A percentile compares a stretch with the other conserved stretches of the same genome.
phyloP scores from a whole-genome alignment of 2,888 invertebrate species.

The Anticlea derivata region DNA sequence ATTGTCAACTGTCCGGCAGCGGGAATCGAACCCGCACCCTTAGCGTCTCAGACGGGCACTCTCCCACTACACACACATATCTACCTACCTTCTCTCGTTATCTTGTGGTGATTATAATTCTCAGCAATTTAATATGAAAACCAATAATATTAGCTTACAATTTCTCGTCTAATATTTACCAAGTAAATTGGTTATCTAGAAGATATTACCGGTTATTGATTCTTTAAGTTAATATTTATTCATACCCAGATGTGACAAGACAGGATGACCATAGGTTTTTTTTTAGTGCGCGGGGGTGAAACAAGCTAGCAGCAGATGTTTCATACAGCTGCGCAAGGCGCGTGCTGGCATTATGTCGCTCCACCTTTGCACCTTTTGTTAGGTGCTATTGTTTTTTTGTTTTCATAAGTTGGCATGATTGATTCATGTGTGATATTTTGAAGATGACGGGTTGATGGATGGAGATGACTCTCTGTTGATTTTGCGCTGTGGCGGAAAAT shows the following conservation, averaged over 20 bases:
- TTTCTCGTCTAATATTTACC: constrained; percentile 8
- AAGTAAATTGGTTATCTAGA: constrained; percentile 7
- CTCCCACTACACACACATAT: too few species aligned
- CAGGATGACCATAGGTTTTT: constrained; percentile 44
- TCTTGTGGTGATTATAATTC: too few species aligned
- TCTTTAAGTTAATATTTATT: constrained; percentile 24
- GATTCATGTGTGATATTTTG: constrained; percentile 35
- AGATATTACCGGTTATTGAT: neutral
- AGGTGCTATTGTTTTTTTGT: constrained; percentile 43
- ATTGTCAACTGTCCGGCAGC: too few species aligned
- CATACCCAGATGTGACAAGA: constrained; percentile 34
- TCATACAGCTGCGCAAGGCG: constrained; percentile 46
- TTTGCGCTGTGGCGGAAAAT: constrained; percentile 15
- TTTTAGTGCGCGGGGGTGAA: constrained; percentile 34
- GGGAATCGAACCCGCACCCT: too few species aligned
- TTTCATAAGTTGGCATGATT: constrained; percentile 37
- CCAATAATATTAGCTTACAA: neutral
- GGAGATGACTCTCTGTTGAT: constrained; percentile 15
- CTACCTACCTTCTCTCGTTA: too few species aligned
- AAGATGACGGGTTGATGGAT: constrained; percentile 33
- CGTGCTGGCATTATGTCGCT: constrained; percentile 44
- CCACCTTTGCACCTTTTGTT: constrained; percentile 57
- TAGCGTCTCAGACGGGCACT: too few species aligned
- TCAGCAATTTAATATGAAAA: neutral
- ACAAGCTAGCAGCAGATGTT: constrained; percentile 49